phyloP scores from a whole-genome alignment of 2,113 vertebrate species.

The Stercorarius parasiticus region DNA sequence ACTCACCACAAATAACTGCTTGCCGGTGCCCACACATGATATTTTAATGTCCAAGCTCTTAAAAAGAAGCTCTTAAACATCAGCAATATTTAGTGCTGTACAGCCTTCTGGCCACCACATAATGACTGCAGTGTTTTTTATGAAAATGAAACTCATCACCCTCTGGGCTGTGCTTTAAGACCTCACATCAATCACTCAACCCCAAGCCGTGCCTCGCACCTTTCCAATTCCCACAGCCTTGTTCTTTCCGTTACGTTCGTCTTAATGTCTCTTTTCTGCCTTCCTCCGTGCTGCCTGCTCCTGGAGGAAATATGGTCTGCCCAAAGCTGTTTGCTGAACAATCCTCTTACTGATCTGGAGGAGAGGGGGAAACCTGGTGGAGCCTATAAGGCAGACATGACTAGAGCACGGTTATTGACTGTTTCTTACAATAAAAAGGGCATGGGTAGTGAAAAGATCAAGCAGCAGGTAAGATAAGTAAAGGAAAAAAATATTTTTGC shows the following conservation, averaged over 20 bases:
- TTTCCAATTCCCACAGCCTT: not conserved
- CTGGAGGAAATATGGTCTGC: not conserved
- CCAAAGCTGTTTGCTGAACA: not conserved
- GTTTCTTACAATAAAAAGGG: not conserved
- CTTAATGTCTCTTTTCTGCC: not conserved
- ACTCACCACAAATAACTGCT: slow-evolving; percentile 60
- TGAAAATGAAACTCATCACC: slow-evolving; percentile 53
- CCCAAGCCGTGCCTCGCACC: not conserved
- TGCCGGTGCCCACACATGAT: slow-evolving; percentile 31
- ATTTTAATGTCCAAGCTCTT: slow-evolving; percentile 44
- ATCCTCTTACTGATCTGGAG: not conserved
- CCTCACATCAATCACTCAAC: slow-evolving; percentile 51
- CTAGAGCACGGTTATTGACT: not conserved
- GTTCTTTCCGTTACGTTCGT: not conserved
- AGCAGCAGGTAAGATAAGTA: not conserved
- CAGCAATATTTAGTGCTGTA: slow-evolving; percentile 39
- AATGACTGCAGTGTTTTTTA: slow-evolving; percentile 50
- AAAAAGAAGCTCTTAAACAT: slow-evolving; percentile 45
- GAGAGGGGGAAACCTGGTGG: not conserved
- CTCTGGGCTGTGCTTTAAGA: slow-evolving; percentile 49
- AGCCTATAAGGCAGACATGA: not conserved
- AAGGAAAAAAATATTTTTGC: not conserved
- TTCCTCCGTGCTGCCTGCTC: not conserved
- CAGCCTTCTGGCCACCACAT: slow-evolving; percentile 35
- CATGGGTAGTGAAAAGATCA: not conserved